phyloP scores from a whole-genome alignment of 2,797 vertebrate species.

The Ciconia nigra region DNA sequence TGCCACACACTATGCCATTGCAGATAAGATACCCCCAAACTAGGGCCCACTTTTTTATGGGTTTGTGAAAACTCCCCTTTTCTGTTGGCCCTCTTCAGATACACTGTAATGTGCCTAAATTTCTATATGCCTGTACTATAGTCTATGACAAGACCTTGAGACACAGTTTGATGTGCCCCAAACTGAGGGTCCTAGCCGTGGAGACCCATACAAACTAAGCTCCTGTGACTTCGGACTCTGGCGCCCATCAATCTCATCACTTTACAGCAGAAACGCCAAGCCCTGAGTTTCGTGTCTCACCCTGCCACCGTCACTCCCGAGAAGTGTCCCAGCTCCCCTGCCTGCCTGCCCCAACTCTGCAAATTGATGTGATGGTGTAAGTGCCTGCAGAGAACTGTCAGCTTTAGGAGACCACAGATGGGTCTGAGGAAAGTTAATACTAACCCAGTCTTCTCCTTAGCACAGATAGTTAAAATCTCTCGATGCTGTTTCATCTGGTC shows the following conservation, averaged over 20 bases:
- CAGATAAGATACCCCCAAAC: not conserved
- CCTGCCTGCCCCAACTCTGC: not conserved
- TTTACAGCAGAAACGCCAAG: not conserved
- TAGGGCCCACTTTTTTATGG: rapidly evolving
- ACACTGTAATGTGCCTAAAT: not conserved
- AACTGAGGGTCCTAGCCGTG: not conserved
- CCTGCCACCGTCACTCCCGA: rapidly evolving
- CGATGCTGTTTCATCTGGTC: not conserved
- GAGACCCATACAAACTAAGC: not conserved
- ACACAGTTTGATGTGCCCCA: not conserved
- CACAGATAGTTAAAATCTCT: not conserved
- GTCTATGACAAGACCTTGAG: not conserved
- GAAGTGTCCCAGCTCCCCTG: not conserved
- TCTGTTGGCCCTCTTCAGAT: not conserved
- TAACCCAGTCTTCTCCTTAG: not conserved
- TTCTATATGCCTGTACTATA: not conserved
- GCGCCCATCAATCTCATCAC: not conserved
- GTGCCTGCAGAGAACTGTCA: not conserved
- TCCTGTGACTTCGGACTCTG: not conserved
- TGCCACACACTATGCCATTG: not conserved
- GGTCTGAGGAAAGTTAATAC: not conserved
- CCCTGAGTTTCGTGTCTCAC: not conserved
- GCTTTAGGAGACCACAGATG: not conserved
- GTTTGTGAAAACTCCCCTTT: not conserved
- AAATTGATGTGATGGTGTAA: not conserved